Conservation (phyloP, 2,797 vertebrate genomes). For the Lophura swinhoii region DNA sequence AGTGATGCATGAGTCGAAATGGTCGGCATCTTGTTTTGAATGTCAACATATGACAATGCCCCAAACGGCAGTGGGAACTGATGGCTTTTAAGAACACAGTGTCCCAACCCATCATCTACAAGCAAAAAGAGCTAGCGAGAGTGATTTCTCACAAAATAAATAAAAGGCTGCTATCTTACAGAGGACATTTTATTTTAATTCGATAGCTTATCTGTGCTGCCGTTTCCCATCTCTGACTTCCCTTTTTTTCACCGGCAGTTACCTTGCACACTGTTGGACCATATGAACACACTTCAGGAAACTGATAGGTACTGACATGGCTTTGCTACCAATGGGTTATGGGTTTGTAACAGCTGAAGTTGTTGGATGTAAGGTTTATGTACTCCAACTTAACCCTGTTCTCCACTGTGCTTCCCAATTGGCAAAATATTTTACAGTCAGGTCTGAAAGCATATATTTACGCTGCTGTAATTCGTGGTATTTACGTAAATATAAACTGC, state of each 20-base stretch:
- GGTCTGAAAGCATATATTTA: neutral
- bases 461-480: neutral
- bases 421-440: neutral
- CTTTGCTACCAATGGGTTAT: neutral
- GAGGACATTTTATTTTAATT: neutral
- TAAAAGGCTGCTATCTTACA: neutral
- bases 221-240: constrained; percentile 15
- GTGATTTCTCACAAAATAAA: neutral
- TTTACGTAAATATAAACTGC: neutral
- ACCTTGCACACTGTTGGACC: neutral
- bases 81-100: neutral
- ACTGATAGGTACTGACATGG: neutral
- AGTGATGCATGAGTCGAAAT: constrained; percentile 83
- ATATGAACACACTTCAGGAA: neutral
- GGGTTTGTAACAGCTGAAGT: neutral
- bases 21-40: constrained; percentile 68
- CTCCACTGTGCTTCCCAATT: neutral
- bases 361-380: neutral
- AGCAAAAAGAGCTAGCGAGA: neutral
- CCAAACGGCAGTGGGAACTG: neutral
- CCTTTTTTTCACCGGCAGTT: neutral
- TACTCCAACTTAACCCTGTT: neutral
- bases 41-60: constrained; percentile 11
- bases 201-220: neutral
- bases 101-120: neutral